Evolutionary conservation across 2,888 invertebrate species (phyloP), one percentile per base, ranked within the genome.

Genomic region (Gari tellinella): DNA sequence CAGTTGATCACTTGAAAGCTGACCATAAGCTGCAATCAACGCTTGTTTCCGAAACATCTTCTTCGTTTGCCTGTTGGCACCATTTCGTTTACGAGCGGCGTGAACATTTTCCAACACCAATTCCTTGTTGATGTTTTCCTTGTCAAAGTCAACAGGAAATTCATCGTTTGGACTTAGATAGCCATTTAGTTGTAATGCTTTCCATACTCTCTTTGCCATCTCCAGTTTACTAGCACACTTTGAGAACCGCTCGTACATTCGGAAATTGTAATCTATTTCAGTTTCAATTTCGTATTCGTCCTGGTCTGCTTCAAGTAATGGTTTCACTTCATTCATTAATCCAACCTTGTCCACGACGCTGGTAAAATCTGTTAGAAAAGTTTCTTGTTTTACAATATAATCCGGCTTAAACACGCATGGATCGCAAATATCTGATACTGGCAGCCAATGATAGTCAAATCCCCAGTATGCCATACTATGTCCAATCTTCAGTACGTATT

Each of bases 391-490:
- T 0, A 72, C 80, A 8, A 86, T 66, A 19, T 81, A 49, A 4
- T 76, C 63, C 0, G 78, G 81, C 4, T 74, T 57, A 51, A 80
- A 82, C n/a, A 43, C 23, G 43, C 85, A 85, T 0, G 85, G 86
- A 21, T 83, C 81, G 53, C 86, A 86, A n/a, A 81, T 56, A 43
- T 53, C 43, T 12, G 74, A 49, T 10, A 78, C 79, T 1, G 86
- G 84, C 17, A 72, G 55, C 81, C 83, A 86, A 63, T 86, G 86
- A 31, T 82, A 83, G 38, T 81, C 66, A n/a, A 72, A 68, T 14
- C 52, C 26, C 41, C 17, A 37, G 15, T 57, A 51, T 5, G 38
- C 21, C 2, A 64, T 15, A 14, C 40, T 21, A 38, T 70, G 73
- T 3, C 67, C 72, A 19, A 7, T 38, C 0, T 46, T 26, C 23